phyloP scores from a whole-genome alignment of 1,140 invertebrate species.

The Holcopasites calliopsidis region DNA sequence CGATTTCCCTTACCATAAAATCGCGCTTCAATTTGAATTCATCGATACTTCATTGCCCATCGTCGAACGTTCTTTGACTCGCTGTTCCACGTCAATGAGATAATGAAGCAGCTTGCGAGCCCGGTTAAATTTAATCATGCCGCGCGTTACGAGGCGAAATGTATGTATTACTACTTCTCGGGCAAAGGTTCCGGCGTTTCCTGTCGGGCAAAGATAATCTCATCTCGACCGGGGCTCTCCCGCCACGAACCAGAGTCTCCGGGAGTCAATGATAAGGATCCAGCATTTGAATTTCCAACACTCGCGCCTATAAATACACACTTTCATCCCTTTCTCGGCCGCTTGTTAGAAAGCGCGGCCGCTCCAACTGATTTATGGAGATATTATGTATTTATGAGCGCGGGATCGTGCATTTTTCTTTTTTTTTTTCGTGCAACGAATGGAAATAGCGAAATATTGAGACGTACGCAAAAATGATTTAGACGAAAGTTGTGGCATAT shows the following conservation, averaged over 20 bases:
- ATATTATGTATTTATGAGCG: not conserved
- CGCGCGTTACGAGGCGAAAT: not conserved
- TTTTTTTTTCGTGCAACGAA: too few relatives aligned
- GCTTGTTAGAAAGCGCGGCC: not conserved
- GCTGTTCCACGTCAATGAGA: not conserved
- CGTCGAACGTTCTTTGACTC: not conserved
- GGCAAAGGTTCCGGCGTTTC: constrained; percentile 34
- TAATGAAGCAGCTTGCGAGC: not conserved
- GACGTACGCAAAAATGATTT: too few relatives aligned
- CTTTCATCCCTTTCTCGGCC: constrained; percentile 15
- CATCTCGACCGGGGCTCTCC: constrained; percentile 1
- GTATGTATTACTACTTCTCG: not conserved
- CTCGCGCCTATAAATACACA: not conserved
- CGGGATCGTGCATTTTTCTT: not conserved
- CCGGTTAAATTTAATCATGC: constrained; percentile 9
- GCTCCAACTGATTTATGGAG: not conserved
- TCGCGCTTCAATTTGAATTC: too few relatives aligned
- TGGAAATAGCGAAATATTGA: too few relatives aligned
- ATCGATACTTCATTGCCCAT: not conserved
- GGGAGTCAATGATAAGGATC: constrained; percentile 19
- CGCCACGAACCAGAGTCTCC: constrained; percentile 4
- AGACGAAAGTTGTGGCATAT: too few relatives aligned
- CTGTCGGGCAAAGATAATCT: constrained; percentile 21
- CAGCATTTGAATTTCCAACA: constrained; percentile 32
- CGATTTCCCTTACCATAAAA: too few relatives aligned